Base-by-base conservation (phyloP, 1,140 invertebrate species). In the Tribolium madens region DNA sequence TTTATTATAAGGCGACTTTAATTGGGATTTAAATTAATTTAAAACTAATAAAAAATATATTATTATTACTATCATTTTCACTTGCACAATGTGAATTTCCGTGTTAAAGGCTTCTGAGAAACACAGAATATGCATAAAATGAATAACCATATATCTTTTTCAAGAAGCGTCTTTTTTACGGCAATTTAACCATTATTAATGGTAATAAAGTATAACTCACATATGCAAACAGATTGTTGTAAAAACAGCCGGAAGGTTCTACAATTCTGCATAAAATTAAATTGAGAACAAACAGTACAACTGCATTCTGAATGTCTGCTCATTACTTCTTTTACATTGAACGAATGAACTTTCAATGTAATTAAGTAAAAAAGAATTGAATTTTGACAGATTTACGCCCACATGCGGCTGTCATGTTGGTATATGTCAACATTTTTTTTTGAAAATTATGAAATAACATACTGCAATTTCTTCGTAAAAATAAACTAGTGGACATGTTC, bases 311-410 rank as follows among this genome's bases (percentile, higher is more conserved):
- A n/a, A 10, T 12, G 3, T 3, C n/a, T 10, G 2, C 5, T 14
- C 50, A 57, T 4, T 57, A 3, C 3, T 18, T 57, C 52, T 1
- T n/a, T 3, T 9, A 21, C 6, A 17, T 7, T 12, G 26, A 64
- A 64, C 26, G n/a, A 6, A 50, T 47, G n/a, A 18, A 10, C 47
- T 26, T 31, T 71, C 33, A 47, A 18, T 46, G 15, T 17, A 46
- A 18, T 47, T 71, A 71, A 21, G 3, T 13, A 7, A 71, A 71
- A n/a, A 47, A 48, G 15, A 71, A 48, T 31, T 36, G 18, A 71
- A 73, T 72, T 78, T 78, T 78, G 77, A 78, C 77, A 78, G 73
- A 73, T 78, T 75, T 57, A 78, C 81, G 81, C 81, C 81, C 80
- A 82, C 80, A 82, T 80, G 77, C 75, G 75, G 60, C 77, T 74